A percentile compares a stretch with the other conserved stretches of the same genome.
These are phyloP conservation scores for Anser cygnoides DNA, from an alignment of 2,113 vertebrate genomes.

Conservation along the genomic window DNA sequence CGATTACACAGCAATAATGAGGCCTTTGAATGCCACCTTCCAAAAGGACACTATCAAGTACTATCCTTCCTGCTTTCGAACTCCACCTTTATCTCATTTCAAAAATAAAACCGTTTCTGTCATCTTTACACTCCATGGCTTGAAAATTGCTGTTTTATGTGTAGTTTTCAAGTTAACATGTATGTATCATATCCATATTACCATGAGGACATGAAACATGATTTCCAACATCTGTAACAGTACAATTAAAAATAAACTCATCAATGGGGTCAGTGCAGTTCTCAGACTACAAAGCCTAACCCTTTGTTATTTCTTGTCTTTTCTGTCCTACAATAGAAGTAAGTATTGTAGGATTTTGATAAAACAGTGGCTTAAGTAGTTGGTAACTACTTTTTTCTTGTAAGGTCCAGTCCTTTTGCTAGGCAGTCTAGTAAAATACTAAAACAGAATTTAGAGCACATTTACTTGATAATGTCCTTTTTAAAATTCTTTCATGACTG, in stretches of 20 bases:
- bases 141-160: background rate
- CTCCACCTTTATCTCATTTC: background rate
- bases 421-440: background rate
- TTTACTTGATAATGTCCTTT: constrained; percentile 70
- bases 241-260: constrained; percentile 18
- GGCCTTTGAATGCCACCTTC: constrained; percentile 66
- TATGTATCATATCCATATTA: background rate
- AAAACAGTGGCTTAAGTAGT: background rate
- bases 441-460: constrained; percentile 21
- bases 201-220: background rate
- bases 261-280: constrained; percentile 8
- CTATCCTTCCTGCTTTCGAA: constrained; percentile 17
- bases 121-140: constrained; percentile 8
- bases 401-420: background rate
- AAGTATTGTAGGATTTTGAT: background rate
- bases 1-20: constrained; percentile 60
- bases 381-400: background rate
- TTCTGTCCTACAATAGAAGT: background rate
- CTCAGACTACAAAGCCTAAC: constrained; percentile 8
- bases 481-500: constrained; percentile 36
- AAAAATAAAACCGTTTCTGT: background rate
- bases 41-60: constrained; percentile 75
- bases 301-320: background rate
- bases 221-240: constrained; percentile 7
- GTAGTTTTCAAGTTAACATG: background rate